Evolutionary conservation across 64 coral and sea anemone species (phyloP).

Genomic region (Pocillopora verrucosa): DNA sequence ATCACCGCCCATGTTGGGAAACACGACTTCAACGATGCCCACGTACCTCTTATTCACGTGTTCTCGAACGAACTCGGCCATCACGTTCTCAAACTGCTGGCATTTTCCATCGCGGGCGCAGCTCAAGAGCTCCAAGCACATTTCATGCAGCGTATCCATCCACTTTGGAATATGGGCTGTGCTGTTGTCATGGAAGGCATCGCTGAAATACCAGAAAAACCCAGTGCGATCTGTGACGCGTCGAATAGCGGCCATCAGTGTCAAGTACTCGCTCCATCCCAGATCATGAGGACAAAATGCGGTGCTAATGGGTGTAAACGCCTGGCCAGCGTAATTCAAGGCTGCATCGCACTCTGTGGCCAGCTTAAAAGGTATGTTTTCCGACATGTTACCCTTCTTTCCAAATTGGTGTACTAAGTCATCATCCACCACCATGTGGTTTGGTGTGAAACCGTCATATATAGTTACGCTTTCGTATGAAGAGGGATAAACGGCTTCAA

Average conservation of each 20-base stretch:
- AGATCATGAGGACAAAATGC: slow-evolving; percentile 51
- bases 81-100: slow-evolving; percentile 5
- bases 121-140: slow-evolving; percentile 20
- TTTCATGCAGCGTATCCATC: slow-evolving; percentile 23
- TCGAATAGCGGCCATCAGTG: slow-evolving; percentile 22
- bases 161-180: slow-evolving; percentile 6
- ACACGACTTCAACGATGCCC: slow-evolving; percentile 10
- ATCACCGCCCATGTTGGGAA: slow-evolving; percentile 28
- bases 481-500: background rate
- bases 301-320: slow-evolving; percentile 46
- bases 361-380: background rate
- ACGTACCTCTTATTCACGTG: slow-evolving; percentile 19
- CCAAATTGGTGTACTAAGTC: background rate
- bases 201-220: slow-evolving; percentile 21
- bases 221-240: slow-evolving; percentile 8
- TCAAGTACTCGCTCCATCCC: slow-evolving; percentile 26
- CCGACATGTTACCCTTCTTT: background rate
- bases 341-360: slow-evolving; percentile 11
- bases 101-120: slow-evolving; percentile 17
- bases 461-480: background rate
- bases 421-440: background rate
- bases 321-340: slow-evolving; percentile 32
- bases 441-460: background rate
- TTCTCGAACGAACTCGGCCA: background rate
- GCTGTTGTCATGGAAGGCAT: slow-evolving; percentile 16